Base-by-base conservation (phyloP, 1,140 invertebrate genomes). In the Manduca sexta region DNA sequence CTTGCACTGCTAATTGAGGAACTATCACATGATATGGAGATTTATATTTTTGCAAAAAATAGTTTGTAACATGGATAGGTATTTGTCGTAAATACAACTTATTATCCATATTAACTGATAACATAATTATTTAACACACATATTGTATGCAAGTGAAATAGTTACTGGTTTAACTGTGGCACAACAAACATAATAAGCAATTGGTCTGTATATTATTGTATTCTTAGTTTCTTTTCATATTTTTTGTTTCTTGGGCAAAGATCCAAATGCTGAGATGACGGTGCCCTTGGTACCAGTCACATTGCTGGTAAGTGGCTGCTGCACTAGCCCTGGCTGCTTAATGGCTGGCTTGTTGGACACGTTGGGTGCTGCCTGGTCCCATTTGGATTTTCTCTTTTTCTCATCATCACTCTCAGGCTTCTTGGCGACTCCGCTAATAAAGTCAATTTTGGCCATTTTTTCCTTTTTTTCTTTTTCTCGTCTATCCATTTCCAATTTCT, bases 401-500 rank as follows among this genome's bases (percentile, higher is more conserved):
- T 92, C 92, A 45, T 92, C 92, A 59, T 92, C 91, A 52, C 86
- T 88, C 51, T 92, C 86, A 35, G 90, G 68, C 74, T 90, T 90
- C 47, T 94, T 93, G 0, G 91, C 91, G 1, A 94, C 92, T 7
- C 95, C 95, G 2, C 93, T 92, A 0, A 95, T 92, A 75, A 97
- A 94, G 74, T 97, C 95, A 42, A 96, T 94, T 86, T 97, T 97
- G 10, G 94, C 62, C 21, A 86, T 91, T 74, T 92, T 92, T 34
- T 97, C 95, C 79, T 96, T 97, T 49, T 92, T 90, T 64, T 97
- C 95, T 66, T 97, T 97, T 63, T 97, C 95, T 40, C 95, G 83
- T 70, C 93, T 93, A 30, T 98, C 95, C 95, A 98, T 98, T 85
- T 98, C 96, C 6, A 90, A 81, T 84, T 96, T 97, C 69, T 98